These are phyloP conservation scores for Peromyscus aztecus DNA, from an alignment of 2,797 vertebrate species.

Conservation along the genomic window DNA sequence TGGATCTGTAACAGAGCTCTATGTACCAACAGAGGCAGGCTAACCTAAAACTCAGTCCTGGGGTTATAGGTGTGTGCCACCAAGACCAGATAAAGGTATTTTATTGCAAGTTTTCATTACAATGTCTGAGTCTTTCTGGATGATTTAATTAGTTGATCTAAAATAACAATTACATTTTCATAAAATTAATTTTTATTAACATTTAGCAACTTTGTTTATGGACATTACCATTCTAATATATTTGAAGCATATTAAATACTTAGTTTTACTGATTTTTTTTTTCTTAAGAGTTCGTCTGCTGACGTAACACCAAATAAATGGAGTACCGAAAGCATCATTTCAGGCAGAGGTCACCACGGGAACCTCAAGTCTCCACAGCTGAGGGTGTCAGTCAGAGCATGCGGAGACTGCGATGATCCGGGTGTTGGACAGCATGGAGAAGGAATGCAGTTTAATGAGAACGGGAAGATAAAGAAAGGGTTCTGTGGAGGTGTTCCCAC, in stretches of 20 bases:
- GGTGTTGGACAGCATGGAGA: not conserved
- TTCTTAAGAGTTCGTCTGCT: not conserved
- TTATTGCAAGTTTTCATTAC: constrained; percentile 2
- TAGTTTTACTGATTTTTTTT: constrained; percentile 30
- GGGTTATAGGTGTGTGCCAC: not conserved
- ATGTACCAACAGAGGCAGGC: not conserved
- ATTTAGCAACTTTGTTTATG: constrained; percentile 18
- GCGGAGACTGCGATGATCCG: not conserved
- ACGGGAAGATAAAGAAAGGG: not conserved
- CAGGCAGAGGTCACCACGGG: not conserved
- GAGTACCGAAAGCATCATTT: not conserved
- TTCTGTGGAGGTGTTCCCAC: not conserved
- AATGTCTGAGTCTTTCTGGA: not conserved
- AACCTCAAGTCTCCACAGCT: not conserved
- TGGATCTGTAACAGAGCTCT: not conserved
- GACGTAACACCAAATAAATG: constrained; percentile 26
- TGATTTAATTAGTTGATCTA: not conserved
- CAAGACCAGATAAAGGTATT: not conserved
- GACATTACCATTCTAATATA: not conserved
- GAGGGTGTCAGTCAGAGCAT: not conserved
- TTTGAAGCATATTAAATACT: not conserved
- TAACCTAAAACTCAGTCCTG: not conserved
- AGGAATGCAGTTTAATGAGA: not conserved
- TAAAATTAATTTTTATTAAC: constrained; percentile 44
- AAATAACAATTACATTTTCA: constrained; percentile 24